phyloP scores from a whole-genome alignment of 2,888 invertebrate species.

The Apodemia duryi region DNA sequence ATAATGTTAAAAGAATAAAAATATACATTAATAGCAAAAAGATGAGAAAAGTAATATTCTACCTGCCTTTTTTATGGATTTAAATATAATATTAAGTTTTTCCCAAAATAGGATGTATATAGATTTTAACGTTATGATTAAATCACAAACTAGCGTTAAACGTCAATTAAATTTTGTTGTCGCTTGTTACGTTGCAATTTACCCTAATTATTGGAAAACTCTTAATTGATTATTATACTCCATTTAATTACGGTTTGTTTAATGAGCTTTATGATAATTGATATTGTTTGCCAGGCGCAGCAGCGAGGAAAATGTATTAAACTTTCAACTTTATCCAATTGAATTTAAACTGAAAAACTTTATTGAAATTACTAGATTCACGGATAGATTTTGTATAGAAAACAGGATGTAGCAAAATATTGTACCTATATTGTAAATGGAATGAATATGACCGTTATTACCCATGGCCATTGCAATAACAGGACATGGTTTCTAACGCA shows the following conservation, averaged over 20 bases:
- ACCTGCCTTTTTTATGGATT: too few relatives aligned
- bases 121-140: background rate
- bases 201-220: constrained; percentile 25
- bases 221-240: constrained; percentile 25
- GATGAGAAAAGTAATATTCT: too few relatives aligned
- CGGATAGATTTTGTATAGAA: background rate
- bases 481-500: too few relatives aligned
- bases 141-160: background rate
- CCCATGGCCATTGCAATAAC: too few relatives aligned
- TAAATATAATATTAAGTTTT: too few relatives aligned
- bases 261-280: constrained; percentile 22
- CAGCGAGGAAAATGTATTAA: constrained; percentile 12
- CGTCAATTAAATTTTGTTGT: background rate
- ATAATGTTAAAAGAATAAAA: too few relatives aligned
- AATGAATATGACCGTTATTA: too few relatives aligned
- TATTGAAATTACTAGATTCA: background rate
- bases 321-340: background rate
- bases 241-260: constrained; percentile 25
- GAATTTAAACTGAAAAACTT: constrained; percentile 13
- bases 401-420: background rate
- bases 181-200: constrained; percentile 28
- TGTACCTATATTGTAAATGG: too few relatives aligned
- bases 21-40: too few relatives aligned
- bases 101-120: too few relatives aligned
- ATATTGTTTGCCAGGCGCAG: constrained; percentile 19